A percentile compares a stretch with the other conserved stretches of the same genome.
Conservation (phyloP, 2,797 vertebrate genomes). For the Monodelphis domestica region DNA sequence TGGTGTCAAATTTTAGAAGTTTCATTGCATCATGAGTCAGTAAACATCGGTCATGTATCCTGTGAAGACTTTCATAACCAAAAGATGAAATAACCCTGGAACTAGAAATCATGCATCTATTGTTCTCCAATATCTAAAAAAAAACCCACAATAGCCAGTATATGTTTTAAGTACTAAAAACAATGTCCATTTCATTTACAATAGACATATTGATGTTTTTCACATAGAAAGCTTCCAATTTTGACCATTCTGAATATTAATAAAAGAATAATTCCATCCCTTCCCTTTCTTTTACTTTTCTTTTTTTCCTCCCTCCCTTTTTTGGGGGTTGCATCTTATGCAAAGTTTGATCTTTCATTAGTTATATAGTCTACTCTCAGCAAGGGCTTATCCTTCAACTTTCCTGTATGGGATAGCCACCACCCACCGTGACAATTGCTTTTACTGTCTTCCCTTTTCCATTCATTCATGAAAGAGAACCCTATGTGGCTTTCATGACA, state of each 20-base stretch:
- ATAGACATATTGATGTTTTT: background rate
- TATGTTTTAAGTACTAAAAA: slow-evolving; percentile 36
- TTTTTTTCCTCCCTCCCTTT: too few species aligned
- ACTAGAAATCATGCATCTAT: slow-evolving; percentile 33
- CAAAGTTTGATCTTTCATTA: fast-evolving
- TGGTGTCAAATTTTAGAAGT: slow-evolving; percentile 54
- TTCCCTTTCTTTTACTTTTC: too few species aligned
- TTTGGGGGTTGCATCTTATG: fast-evolving
- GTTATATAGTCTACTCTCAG: background rate
- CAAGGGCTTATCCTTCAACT: fast-evolving
- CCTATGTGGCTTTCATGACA: background rate
- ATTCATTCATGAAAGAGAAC: background rate
- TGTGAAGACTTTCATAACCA: slow-evolving; percentile 42
- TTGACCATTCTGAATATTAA: background rate
- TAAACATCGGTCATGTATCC: slow-evolving; percentile 49
- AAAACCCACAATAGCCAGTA: background rate
- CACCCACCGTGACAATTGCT: background rate
- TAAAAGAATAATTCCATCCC: background rate
- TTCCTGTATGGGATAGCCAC: background rate
- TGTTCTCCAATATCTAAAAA: slow-evolving; percentile 4
- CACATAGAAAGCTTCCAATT: background rate
- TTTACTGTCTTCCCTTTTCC: background rate
- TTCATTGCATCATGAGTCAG: slow-evolving; percentile 59
- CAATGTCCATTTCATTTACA: slow-evolving; percentile 39
- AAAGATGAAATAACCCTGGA: slow-evolving; percentile 47